Conservation (phyloP, 2,888 invertebrate species). For the Geophilus truncorum region DNA sequence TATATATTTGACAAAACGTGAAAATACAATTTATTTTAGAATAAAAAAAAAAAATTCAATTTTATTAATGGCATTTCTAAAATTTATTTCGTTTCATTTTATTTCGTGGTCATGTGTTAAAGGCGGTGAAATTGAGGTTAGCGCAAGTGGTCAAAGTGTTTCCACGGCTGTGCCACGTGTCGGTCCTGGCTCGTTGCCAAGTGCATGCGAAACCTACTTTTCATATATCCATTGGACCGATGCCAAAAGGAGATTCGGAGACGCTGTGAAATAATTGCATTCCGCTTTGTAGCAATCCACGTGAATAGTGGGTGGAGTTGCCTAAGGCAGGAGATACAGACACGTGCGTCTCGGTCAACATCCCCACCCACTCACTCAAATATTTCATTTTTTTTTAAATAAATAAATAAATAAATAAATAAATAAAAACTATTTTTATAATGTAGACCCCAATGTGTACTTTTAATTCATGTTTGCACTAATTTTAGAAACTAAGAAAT, state of each 20-base stretch:
- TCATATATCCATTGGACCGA: background rate
- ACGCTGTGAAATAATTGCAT: conserved; percentile 10
- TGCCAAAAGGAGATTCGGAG: background rate
- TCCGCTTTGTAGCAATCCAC: conserved; percentile 9
- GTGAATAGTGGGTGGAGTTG: conserved; percentile 17
- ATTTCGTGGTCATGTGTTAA: background rate
- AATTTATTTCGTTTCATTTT: background rate
- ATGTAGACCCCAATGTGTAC: background rate
- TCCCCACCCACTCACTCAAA: background rate
- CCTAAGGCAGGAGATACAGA: conserved; percentile 24
- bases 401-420: background rate
- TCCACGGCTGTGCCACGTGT: background rate
- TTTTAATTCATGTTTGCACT: background rate
- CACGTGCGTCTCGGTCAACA: conserved; percentile 25
- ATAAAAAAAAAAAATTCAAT: background rate
- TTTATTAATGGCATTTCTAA: background rate
- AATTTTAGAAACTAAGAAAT: background rate
- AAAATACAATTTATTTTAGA: background rate
- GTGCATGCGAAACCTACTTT: background rate
- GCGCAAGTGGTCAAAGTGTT: background rate
- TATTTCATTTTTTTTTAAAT: background rate
- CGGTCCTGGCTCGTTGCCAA: background rate
- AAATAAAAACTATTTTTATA: background rate
- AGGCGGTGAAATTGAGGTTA: background rate
- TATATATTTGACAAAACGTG: background rate